Evolutionary conservation across 2,797 vertebrate genomes (phyloP).

Genomic region (Bradypus variegatus): DNA sequence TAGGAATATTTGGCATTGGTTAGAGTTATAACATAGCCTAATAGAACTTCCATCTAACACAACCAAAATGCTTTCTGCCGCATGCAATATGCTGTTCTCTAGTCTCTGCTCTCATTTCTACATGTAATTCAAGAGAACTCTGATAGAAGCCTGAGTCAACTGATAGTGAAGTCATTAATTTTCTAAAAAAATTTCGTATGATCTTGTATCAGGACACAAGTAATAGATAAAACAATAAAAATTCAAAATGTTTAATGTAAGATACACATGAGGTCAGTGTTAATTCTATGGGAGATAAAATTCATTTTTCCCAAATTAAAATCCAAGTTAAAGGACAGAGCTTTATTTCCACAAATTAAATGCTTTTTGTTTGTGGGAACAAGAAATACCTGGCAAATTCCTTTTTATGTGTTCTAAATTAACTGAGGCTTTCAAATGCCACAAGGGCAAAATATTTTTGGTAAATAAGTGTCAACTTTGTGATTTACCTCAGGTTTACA

Average conservation of each 20-base stretch:
- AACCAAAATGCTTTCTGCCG: neutral
- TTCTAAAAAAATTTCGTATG: conserved; percentile 4
- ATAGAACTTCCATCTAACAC: neutral
- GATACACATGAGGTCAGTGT: neutral
- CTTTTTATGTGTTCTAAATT: conserved; percentile 8
- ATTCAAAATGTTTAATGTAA: neutral
- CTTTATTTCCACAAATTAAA: conserved; percentile 7
- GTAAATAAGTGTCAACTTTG: conserved; percentile 20
- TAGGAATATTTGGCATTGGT: neutral
- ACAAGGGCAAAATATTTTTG: conserved; percentile 45
- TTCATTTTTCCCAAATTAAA: neutral
- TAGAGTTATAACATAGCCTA: neutral
- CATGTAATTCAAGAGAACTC: neutral
- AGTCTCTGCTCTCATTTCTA: neutral
- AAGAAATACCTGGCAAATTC: conserved; percentile 28
- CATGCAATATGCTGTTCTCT: neutral
- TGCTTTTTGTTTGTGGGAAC: conserved; percentile 20
- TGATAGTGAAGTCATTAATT: conserved; percentile 13
- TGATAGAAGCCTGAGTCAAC: conserved; percentile 3
- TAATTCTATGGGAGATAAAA: neutral
- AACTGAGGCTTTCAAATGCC: conserved; percentile 43
- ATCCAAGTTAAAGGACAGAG: neutral
- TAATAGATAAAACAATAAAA: neutral
- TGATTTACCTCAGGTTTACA: conserved; percentile 39
- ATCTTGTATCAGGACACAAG: conserved; percentile 2